Base-by-base conservation (phyloP, 2,113 vertebrate genomes). In the Nothoprocta perdicaria region DNA sequence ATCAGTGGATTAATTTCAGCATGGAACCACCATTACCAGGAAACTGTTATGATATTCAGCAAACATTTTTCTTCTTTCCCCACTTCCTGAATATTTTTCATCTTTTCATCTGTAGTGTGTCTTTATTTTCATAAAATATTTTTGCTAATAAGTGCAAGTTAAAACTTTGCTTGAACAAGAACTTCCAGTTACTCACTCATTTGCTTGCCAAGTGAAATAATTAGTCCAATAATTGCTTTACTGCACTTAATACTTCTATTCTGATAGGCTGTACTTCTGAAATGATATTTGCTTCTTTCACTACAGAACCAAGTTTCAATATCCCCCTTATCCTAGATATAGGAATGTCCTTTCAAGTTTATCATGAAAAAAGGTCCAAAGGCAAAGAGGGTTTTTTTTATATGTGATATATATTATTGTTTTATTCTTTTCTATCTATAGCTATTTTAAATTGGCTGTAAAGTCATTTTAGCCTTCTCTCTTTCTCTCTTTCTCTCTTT, bases 51-150 rank as follows among this genome's bases (percentile, higher is more conserved):
- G 38, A 8, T 22, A 41, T 19, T 45, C 26, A 81, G 50, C 10
- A 71, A 38, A 48, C 7, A 6, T 31, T 62, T 23, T 80, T 7
- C 4, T 24, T 55, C 65, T 43, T n/a, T 4, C 8, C 13, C 6
- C 4, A 16, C 14, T 84, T 78, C 38, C 40, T 67, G 38, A 71
- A 4, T 63, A 52, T 27, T 60, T 90, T 80, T 71, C 26, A 12
- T 5, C 9, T 79, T 26, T 83, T 66, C n/a, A 5, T 35, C 58
- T 57, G 26, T 38, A 27, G 24, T 31, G 31, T n/a, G 2, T 23
- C 14, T 71, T 71, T 38, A 76, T 60, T 86, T 79, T 26, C 6
- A 22, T 45, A 92, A 80, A 80, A 43, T 45, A 68, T 80, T 80
- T 82, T 18, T 4, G 3, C 4, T 77, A 38, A 7, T 26, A 46